Evolutionary conservation across 2,113 vertebrate species (phyloP).

Genomic region (Tyto alba): DNA sequence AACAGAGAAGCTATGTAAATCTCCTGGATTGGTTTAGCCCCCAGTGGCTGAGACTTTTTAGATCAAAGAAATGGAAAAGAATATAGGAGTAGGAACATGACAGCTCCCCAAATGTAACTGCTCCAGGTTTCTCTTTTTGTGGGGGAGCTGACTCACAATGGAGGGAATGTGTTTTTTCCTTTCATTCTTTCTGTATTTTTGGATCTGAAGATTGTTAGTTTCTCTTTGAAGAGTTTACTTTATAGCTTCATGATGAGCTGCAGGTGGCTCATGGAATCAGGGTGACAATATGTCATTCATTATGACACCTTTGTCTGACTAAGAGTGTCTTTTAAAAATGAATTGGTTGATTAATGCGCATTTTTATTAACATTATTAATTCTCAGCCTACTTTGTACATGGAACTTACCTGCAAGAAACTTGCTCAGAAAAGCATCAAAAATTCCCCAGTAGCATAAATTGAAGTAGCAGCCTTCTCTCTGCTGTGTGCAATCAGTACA

Average conservation of each 20-base stretch:
- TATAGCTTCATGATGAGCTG: neutral
- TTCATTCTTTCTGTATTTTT: slow-evolving; percentile 11
- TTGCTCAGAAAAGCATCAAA: neutral
- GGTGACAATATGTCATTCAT: slow-evolving; percentile 24
- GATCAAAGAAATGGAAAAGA: slow-evolving; percentile 16
- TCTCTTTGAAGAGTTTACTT: slow-evolving; percentile 47
- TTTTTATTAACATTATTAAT: slow-evolving; percentile 9
- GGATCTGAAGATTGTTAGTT: slow-evolving; percentile 9
- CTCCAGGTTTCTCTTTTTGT: neutral
- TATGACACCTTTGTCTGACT: slow-evolving; percentile 29
- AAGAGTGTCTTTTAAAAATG: neutral
- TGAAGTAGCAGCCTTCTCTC: neutral
- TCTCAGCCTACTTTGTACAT: neutral
- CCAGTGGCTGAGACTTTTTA: neutral
- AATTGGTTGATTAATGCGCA: slow-evolving; percentile 8
- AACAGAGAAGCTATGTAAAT: neutral
- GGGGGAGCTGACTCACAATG: neutral
- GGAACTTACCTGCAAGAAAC: neutral
- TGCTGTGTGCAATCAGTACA: neutral
- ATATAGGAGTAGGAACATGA: neutral
- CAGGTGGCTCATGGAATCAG: slow-evolving; percentile 32
- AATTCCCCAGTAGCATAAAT: neutral
- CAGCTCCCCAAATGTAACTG: neutral
- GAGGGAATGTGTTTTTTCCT: neutral
- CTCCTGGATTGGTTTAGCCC: neutral